Percentiles rank a stretch among this genome's conserved stretches.
These are phyloP conservation scores for Caenorhabditis doughertyi DNA, from an alignment of 2,888 invertebrate species.

Conservation along the genomic window DNA sequence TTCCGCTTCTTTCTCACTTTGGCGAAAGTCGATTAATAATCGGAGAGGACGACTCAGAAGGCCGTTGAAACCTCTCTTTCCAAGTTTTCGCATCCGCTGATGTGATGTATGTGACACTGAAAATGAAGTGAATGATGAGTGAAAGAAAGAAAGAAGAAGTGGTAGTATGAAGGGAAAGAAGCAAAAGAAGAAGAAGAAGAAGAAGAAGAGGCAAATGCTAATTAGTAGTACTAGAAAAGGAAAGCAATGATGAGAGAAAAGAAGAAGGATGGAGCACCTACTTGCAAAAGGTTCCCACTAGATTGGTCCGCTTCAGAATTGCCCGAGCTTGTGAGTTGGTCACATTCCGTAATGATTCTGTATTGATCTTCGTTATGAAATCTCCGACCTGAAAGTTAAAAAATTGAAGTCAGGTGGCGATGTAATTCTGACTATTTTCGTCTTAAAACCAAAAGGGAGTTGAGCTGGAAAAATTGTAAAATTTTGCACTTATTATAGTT, in stretches of 20 bases:
- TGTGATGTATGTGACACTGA: slow-evolving; percentile 86
- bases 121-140: slow-evolving; percentile 69
- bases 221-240: slow-evolving; percentile 51
- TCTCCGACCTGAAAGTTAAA: slow-evolving; percentile 84
- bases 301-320: slow-evolving; percentile 86
- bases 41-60: slow-evolving; percentile 71
- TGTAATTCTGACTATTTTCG: no score
- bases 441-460: no score
- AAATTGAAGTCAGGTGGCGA: not conserved
- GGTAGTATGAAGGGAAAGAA: slow-evolving; percentile 22
- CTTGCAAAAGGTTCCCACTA: slow-evolving; percentile 86
- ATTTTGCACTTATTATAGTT: no score
- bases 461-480: no score
- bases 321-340: slow-evolving; percentile 86
- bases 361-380: slow-evolving; percentile 86
- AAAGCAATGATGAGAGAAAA: slow-evolving; percentile 39
- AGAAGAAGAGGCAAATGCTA: slow-evolving; percentile 54
- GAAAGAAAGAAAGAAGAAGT: slow-evolving; percentile 10
- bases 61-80: slow-evolving; percentile 82
- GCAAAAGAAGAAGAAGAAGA: slow-evolving; percentile 32
- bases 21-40: slow-evolving; percentile 79
- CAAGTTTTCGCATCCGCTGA: slow-evolving; percentile 85
- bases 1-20: slow-evolving; percentile 77
- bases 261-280: slow-evolving; percentile 83
- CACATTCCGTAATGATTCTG: slow-evolving; percentile 85